Base-by-base conservation (phyloP, 2,888 invertebrate species). In the Melinaea marsaeus region DNA sequence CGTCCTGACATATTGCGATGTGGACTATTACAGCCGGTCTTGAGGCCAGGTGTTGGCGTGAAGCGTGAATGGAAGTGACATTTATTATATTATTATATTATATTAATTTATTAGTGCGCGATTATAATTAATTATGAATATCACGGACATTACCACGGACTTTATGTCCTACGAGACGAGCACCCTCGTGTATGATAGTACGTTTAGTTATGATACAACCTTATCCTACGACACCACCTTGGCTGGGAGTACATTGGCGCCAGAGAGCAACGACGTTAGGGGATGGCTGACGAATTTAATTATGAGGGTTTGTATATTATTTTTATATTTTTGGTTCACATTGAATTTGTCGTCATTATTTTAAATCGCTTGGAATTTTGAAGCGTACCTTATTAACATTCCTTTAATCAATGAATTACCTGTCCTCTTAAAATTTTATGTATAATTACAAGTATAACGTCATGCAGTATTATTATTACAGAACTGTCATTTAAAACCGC, bases 201-300 rank as follows among this genome's bases (percentile, higher is more conserved):
- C 42, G 7, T 9, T 42, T 1, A 42, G 42, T 9, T 22, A 22
- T 22, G 37, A 37, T 37, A 37, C 37, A 4, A 37, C 37, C 2
- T 37, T 37, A 37, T 4, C 37, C 7, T 42, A 42, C 9, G 42
- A 42, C 9, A 42, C 42, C 11, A 1, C 42, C 9, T 9, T 42
- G 42, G 42, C 42, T 42, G 42, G 7, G 42, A 42, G 7, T 9
- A 42, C 42, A 9, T 7, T 9, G 42, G 9, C 42, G 3, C 42
- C 42, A 42, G 47, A 63, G 37, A 70, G 71, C n/a, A 72, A 73
- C 2, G 88, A 82, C 69, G 60, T 88, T 32, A 78, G 87, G 66
- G 74, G 79, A 22, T 88, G 88, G 88, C 70, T 89, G 48, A 78
- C 80, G 60, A 77, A 83, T 72, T 70, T 84, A 56, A 74, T 89